Base-by-base conservation (phyloP, 1,140 invertebrate species). In the Kradibia gibbosae region DNA sequence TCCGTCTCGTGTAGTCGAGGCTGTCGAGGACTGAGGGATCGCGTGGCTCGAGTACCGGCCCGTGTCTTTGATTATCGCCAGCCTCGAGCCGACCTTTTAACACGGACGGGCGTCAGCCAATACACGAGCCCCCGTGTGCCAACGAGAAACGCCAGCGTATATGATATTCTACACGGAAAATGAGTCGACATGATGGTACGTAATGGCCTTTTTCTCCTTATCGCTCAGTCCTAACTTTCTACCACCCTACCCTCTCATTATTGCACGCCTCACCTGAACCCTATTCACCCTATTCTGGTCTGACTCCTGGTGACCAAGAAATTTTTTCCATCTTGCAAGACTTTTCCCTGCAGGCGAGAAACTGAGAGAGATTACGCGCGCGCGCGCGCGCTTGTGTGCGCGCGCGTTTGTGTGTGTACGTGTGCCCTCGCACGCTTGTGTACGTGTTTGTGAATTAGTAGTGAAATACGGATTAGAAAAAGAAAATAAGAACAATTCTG, bases 141-240 rank as follows among this genome's bases (percentile, higher is more conserved):
- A 28, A 74, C 55, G 28, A 67, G 72, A 75, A 53, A 71, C 76
- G 76, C 76, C 78, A 74, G 77, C 92, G 90, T 91, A 90, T 91
- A 91, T 91, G 91, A 91, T 85, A 91, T 88, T 91, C 86, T 88
- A 90, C 88, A 91, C 89, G 88, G 92, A 94, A 94, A 94, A 95
- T 95, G 95, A 95, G 94, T 94, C 94, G 94, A 93, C 95, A 95
- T 94, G 94, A 95, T 94, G 95, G 95, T 95, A 93, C 92, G 93
- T 92, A 88, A 91, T 85, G 83, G 83, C 72, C 83, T 86, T 83
- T 57, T 60, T 62, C 34, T 67, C 34, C 36, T 67, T 67, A 67
- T 39, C 20, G 34, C 13, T 20, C 15, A 1, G n/a, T 60, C 17
- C 2, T 36, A 28, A 36, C 5, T 31, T 67, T 7, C 57, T 31